These are phyloP conservation scores for Martes flavigula DNA, from an alignment of 2,797 vertebrate species.

Conservation along the genomic window DNA sequence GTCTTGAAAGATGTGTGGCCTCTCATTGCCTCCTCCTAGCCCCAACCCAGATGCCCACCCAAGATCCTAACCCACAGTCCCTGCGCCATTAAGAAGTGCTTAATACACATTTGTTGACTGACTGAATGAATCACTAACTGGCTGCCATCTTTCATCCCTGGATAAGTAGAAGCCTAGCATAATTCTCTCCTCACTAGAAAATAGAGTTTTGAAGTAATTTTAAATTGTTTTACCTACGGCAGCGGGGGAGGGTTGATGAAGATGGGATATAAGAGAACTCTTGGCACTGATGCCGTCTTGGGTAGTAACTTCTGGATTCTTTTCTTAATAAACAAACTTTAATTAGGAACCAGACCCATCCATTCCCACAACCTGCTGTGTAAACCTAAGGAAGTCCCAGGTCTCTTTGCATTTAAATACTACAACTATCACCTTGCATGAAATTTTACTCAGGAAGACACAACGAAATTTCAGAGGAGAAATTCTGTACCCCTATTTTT, in stretches of 20 bases:
- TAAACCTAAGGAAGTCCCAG: background rate
- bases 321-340: conserved; percentile 15
- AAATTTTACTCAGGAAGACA: background rate
- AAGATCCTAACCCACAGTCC: background rate
- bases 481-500: background rate
- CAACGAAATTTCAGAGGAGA: background rate
- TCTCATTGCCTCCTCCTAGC: background rate
- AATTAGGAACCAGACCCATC: background rate
- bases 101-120: background rate
- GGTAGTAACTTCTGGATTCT: background rate
- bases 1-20: background rate
- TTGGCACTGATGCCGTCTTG: background rate
- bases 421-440: background rate
- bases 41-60: background rate
- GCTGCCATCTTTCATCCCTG: background rate
- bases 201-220: background rate
- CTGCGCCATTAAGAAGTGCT: background rate
- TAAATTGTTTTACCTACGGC: background rate
- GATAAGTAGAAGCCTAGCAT: background rate
- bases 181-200: background rate
- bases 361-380: background rate
- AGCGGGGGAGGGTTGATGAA: background rate
- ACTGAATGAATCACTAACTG: background rate
- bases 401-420: background rate
- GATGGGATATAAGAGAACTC: background rate